Conservation (phyloP, 2,113 vertebrate genomes). For the Gasterosteus nipponicus region DNA sequence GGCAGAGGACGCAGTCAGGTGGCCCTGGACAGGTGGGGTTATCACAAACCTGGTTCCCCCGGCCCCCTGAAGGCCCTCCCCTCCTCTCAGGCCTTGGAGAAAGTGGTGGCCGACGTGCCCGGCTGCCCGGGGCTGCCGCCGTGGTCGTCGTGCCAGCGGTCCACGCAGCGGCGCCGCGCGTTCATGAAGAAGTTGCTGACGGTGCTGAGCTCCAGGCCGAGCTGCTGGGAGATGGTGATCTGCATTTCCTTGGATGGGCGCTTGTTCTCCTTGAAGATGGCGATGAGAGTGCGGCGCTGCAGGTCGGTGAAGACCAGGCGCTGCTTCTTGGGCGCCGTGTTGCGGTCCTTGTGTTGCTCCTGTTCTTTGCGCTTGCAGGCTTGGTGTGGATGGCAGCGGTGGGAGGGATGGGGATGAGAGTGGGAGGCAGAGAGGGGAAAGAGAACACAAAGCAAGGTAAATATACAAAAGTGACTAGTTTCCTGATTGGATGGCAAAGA, state of each 20-base stretch:
- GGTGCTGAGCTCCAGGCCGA: constrained; percentile 96
- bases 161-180: constrained; percentile 95
- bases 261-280: constrained; percentile 99
- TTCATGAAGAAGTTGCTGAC: constrained; percentile 99
- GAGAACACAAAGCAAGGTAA: constrained; percentile 75
- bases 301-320: constrained; percentile 98
- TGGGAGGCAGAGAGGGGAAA: constrained; percentile 67
- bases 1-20: constrained; percentile 66
- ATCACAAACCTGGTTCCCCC: constrained; percentile 47
- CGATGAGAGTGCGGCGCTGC: constrained; percentile 96
- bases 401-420: constrained; percentile 68
- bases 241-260: constrained; percentile 98
- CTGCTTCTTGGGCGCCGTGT: constrained; percentile 95
- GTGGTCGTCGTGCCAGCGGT: constrained; percentile 95
- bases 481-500: constrained; percentile 32
- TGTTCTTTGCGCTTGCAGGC: constrained; percentile 99
- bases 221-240: constrained; percentile 98
- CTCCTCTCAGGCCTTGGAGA: constrained; percentile 95
- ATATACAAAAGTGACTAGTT: constrained; percentile 65
- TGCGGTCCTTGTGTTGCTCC: constrained; percentile 96
- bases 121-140: constrained; percentile 86
- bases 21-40: constrained; percentile 55
- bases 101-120: constrained; percentile 89
- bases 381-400: constrained; percentile 76
- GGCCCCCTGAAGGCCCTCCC: constrained; percentile 49